phyloP scores from a whole-genome alignment of 1,140 invertebrate species.

The Helicoverpa zea region DNA sequence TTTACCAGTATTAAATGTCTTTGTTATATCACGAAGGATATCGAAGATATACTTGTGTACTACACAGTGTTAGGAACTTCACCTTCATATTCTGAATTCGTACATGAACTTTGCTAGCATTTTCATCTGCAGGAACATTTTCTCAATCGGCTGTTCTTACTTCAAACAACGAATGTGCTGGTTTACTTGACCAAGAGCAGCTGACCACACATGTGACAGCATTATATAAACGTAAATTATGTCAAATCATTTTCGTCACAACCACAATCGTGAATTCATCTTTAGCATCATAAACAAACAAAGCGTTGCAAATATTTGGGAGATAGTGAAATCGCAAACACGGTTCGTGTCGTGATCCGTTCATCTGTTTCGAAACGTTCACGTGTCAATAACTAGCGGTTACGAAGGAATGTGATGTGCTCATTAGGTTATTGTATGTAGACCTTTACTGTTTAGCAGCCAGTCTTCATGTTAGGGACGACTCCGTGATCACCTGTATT shows the following conservation, averaged over 20 bases:
- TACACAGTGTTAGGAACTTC: too few relatives aligned
- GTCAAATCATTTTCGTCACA: slow-evolving; percentile 11
- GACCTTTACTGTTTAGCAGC: background rate
- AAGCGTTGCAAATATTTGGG: slow-evolving; percentile 35
- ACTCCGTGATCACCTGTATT: too few relatives aligned
- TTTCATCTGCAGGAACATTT: too few relatives aligned
- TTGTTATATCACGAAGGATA: too few relatives aligned
- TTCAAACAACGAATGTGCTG: background rate
- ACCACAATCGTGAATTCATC: slow-evolving; percentile 51
- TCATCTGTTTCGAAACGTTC: slow-evolving; percentile 50
- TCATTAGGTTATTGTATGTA: slow-evolving; percentile 16
- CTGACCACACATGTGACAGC: background rate
- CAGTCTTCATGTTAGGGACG: too few relatives aligned
- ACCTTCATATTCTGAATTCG: too few relatives aligned
- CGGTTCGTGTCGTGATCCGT: slow-evolving; percentile 59
- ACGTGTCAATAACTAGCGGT: slow-evolving; percentile 34
- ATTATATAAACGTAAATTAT: slow-evolving; percentile 6
- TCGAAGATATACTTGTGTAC: too few relatives aligned
- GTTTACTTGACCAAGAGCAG: too few relatives aligned
- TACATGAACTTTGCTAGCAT: too few relatives aligned
- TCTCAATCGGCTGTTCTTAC: background rate
- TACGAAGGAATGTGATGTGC: slow-evolving; percentile 18
- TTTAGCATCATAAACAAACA: slow-evolving; percentile 52
- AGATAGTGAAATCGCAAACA: slow-evolving; percentile 66
- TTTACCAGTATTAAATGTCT: too few relatives aligned